phyloP scores from a whole-genome alignment of 2,797 vertebrate species.

The Chelon auratus region DNA sequence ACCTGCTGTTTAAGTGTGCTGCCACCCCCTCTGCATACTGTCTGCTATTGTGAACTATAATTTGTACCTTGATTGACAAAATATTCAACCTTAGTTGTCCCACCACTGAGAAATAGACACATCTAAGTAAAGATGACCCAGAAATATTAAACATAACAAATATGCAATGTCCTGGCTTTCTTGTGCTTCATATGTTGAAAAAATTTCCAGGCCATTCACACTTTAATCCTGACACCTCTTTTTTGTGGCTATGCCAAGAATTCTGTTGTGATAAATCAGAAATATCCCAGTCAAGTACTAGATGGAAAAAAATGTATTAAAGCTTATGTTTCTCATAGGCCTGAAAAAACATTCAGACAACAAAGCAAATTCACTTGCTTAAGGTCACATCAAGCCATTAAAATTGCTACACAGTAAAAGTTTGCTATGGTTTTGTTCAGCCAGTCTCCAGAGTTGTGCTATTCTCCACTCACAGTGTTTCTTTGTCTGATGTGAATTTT shows the following conservation, averaged over 20 bases:
- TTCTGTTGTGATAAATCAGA: conserved; percentile 27
- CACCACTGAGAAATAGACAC: neutral
- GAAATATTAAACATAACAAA: conserved; percentile 3
- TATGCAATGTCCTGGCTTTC: neutral
- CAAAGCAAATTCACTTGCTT: conserved; percentile 21
- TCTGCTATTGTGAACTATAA: conserved; percentile 13
- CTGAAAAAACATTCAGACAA: conserved; percentile 23
- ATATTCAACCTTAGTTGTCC: conserved; percentile 9
- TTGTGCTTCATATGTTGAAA: conserved; percentile 12
- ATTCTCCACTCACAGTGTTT: conserved; percentile 53
- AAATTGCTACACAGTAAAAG: conserved; percentile 30
- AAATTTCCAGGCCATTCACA: conserved; percentile 2
- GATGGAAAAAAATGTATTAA: neutral
- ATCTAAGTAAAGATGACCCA: conserved; percentile 3
- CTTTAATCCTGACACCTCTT: neutral
- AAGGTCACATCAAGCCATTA: conserved; percentile 35
- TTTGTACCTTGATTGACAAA: conserved; percentile 6
- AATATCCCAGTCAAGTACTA: neutral
- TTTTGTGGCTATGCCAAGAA: conserved; percentile 25
- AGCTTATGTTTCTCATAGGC: neutral
- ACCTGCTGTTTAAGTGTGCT: conserved; percentile 50
- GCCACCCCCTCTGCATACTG: conserved; percentile 27
- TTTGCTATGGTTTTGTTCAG: conserved; percentile 45
- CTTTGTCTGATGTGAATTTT: conserved; percentile 61
- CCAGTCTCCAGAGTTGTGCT: conserved; percentile 42